Percentiles rank a stretch among this genome's conserved stretches.
These are phyloP conservation scores for Yasuhikotakia modesta DNA, from an alignment of 2,797 vertebrate species.

Conservation along the genomic window DNA sequence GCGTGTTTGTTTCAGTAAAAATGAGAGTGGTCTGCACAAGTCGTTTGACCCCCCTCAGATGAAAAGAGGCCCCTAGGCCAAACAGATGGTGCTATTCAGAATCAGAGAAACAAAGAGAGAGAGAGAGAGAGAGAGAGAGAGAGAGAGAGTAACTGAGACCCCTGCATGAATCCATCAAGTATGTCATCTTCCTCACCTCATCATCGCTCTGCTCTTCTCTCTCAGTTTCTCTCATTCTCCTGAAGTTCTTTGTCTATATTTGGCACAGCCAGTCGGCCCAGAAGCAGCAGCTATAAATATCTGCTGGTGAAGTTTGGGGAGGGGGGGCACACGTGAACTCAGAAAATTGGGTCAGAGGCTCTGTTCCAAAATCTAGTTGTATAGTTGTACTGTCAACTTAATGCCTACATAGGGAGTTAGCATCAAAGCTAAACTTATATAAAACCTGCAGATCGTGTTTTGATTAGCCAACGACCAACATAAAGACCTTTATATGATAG, in stretches of 20 bases:
- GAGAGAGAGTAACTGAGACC: slow-evolving; percentile 13
- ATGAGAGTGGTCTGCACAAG: slow-evolving; percentile 4
- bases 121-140: not conserved
- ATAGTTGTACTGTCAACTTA: not conserved
- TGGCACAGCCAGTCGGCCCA: slow-evolving; percentile 45
- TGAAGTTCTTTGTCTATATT: slow-evolving; percentile 55
- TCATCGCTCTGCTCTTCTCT: slow-evolving; percentile 1
- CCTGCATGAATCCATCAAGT: slow-evolving; percentile 35
- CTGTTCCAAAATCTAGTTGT: not conserved
- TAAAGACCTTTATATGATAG: not conserved
- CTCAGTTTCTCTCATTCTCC: slow-evolving; percentile 11
- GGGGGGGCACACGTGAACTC: slow-evolving; percentile 10
- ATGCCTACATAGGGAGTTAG: not conserved
- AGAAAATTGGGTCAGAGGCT: slow-evolving; percentile 35
- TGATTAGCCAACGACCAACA: too few relatives aligned
- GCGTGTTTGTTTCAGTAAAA: not conserved
- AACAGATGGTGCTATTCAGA: slow-evolving; percentile 54
- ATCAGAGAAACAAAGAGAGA: slow-evolving; percentile 1
- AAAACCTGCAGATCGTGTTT: not conserved
- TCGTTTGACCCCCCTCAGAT: slow-evolving; percentile 31
- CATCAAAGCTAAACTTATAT: not conserved
- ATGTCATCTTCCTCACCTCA: slow-evolving; percentile 6
- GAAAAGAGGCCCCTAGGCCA: slow-evolving; percentile 30
- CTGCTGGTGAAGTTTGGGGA: slow-evolving; percentile 1
- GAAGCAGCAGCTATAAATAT: slow-evolving; percentile 59